Evolutionary conservation across 1,140 invertebrate genomes (phyloP), one percentile per base, ranked within the genome.

Genomic region (Spodoptera litura): DNA sequence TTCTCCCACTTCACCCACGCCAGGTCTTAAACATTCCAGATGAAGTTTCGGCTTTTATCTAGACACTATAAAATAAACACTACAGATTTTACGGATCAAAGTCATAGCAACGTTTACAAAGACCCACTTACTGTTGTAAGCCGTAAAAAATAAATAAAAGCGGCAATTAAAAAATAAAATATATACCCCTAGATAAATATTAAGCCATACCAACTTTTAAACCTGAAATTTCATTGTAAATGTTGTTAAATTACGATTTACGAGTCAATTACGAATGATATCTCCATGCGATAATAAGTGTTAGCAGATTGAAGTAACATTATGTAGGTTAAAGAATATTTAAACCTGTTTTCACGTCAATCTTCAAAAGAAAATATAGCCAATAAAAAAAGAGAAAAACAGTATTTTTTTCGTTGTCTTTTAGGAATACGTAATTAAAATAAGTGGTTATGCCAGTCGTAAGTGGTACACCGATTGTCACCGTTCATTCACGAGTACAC

Each of bases 281-380:
- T 44, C 38, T 10, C n/a, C 38, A 49, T 20, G 61, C n/a, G 13
- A 64, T 64, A 49, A 20, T 49, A 64, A 49, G 61, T 64, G 61
- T 64, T 64, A 25, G 20, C 10, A 44, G 61, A 49, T 64, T 64
- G 15, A 64, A 49, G 38, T 49, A 64, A 44, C 9, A 31, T 12
- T 12, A 68, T 53, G 11, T 53, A 75, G 73, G 73, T 75, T 64
- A 75, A 2, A 11, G 15, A 35, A 51, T 31, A 49, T 53, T 35
- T 61, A 75, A 75, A 64, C 49, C 38, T 44, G 8, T 62, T n/a
- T 64, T 62, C 2, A 49, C 27, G 8, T 64, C 25, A 75, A 64
- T 52, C 20, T 52, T 49, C 25, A 74, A 74, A 75, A 51, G 38
- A 53, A 66, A 44, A 9, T 51, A 52, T 66, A 66, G 25, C 15